These are phyloP conservation scores for Chaenogobius annularis DNA, from an alignment of 2,113 vertebrate species.

Conservation along the genomic window DNA sequence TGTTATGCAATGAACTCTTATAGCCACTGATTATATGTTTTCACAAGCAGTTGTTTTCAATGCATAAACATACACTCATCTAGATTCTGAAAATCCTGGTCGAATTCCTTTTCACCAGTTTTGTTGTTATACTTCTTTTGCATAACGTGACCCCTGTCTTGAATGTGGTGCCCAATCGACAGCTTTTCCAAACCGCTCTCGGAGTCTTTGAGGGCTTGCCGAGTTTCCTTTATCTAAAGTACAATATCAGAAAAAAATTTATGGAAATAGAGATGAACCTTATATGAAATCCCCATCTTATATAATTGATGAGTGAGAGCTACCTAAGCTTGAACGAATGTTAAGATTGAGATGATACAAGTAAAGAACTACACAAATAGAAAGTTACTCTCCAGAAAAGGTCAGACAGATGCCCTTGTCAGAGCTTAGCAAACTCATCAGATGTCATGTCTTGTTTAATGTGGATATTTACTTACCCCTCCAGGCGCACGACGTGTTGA, in stretches of 20 bases:
- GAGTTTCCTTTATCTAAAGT: conserved; percentile 88
- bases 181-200: conserved; percentile 91
- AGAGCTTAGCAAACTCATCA: conserved; percentile 1
- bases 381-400: not conserved
- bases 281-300: not conserved
- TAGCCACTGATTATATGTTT: not conserved
- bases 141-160: conserved; percentile 87
- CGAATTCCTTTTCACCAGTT: conserved; percentile 89
- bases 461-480: conserved; percentile 80
- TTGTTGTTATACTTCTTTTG: conserved; percentile 85
- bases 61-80: conserved; percentile 84
- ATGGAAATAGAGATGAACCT: not conserved
- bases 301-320: not conserved
- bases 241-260: not conserved
- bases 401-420: conserved; percentile 1
- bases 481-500: conserved; percentile 87
- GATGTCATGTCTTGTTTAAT: conserved; percentile 1
- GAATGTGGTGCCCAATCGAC: conserved; percentile 91
- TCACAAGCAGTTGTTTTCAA: not conserved
- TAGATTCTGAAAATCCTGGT: conserved; percentile 93
- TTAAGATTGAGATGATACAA: not conserved
- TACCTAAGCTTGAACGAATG: not conserved
- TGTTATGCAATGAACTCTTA: conserved; percentile 12
- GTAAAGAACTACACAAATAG: not conserved
- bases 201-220: conserved; percentile 86